A percentile compares a stretch with the other conserved stretches of the same genome.
Evolutionary conservation across 37 sponge, comb jelly and placozoan species (phyloP).

Genomic region (Amphimedon queenslandica): DNA sequence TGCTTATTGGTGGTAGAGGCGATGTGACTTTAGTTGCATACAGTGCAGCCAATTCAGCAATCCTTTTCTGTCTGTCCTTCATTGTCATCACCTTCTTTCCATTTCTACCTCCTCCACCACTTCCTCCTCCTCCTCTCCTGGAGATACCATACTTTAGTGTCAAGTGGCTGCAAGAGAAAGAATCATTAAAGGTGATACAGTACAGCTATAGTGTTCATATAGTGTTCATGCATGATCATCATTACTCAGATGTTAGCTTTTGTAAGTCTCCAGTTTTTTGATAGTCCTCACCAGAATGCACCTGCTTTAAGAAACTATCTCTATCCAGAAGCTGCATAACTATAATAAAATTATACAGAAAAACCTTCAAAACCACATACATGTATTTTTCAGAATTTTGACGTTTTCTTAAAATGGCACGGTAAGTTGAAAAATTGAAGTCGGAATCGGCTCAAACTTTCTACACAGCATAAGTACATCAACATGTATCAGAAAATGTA

Average conservation of each 20-base stretch:
- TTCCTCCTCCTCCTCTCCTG: background rate
- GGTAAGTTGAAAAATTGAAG: no score
- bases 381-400: no score
- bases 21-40: no score
- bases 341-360: no score
- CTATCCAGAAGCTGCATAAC: background rate
- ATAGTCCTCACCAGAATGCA: background rate
- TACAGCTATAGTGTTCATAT: background rate
- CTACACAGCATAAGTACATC: no score
- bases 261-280: background rate
- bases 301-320: background rate
- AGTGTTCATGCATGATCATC: background rate
- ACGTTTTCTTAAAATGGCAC: no score
- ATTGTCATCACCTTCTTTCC: background rate
- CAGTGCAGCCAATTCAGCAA: background rate
- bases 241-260: background rate
- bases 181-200: background rate
- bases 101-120: no score
- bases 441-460: no score
- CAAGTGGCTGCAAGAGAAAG: conserved; percentile 14
- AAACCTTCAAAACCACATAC: no score
- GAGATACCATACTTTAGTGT: conserved; percentile 27
- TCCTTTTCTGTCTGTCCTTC: background rate
- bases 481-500: no score
- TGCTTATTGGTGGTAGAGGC: no score